Conservation (phyloP, 2,888 invertebrate species). For the Bugula neritina region DNA sequence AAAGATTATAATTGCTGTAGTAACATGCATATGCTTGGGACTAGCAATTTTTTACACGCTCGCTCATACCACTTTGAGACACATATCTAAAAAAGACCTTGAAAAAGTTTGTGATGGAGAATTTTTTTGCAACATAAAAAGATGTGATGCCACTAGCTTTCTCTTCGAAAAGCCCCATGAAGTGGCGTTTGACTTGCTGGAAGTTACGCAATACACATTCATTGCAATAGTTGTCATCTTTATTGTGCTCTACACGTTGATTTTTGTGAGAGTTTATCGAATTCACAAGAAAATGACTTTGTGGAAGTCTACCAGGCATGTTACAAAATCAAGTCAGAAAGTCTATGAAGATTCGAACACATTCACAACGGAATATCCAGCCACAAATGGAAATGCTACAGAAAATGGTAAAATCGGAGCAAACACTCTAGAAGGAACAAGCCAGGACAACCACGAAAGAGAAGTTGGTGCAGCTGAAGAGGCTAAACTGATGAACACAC, state of each 20-base stretch:
- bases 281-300: background rate
- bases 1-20: constrained; percentile 32
- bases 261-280: constrained; percentile 11
- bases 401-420: background rate
- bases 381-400: background rate
- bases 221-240: background rate
- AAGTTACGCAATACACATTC: background rate
- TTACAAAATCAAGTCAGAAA: background rate
- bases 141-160: background rate
- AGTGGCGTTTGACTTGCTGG: background rate
- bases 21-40: constrained; percentile 32
- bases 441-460: background rate
- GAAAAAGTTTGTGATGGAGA: background rate
- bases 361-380: background rate
- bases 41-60: constrained; percentile 35
- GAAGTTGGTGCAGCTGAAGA: background rate
- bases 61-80: constrained; percentile 16
- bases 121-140: background rate
- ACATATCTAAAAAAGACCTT: background rate
- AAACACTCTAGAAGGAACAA: background rate
- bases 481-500: background rate
- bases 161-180: background rate
- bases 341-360: background rate
- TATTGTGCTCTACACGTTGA: background rate
- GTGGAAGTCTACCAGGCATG: background rate